These are phyloP conservation scores for Nestor notabilis DNA, from an alignment of 2,113 vertebrate genomes.

Conservation along the genomic window DNA sequence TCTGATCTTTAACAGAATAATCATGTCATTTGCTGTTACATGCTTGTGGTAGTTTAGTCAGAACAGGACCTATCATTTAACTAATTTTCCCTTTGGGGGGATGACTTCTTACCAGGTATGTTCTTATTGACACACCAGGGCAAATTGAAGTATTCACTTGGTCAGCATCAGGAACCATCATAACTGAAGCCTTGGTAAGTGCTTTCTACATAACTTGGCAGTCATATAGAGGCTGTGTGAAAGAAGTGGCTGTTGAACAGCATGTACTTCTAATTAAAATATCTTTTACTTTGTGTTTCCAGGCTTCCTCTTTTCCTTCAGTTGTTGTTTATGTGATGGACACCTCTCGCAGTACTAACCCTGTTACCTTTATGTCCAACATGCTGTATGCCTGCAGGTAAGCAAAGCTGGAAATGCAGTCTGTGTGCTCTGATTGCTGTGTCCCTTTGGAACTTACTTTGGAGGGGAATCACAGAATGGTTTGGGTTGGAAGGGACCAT, in stretches of 20 bases:
- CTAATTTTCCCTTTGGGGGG: not conserved
- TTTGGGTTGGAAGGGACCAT: not conserved
- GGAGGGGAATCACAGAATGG: not conserved
- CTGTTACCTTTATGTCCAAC: constrained; percentile 98
- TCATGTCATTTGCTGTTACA: not conserved
- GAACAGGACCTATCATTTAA: not conserved
- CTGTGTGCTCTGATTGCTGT: not conserved
- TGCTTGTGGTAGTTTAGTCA: not conserved
- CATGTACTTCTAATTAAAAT: not conserved
- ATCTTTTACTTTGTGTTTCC: not conserved
- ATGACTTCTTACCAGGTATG: constrained; percentile 79
- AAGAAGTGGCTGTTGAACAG: not conserved
- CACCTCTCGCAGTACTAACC: constrained; percentile 92
- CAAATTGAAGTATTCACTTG: constrained; percentile 99
- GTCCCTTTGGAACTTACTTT: not conserved
- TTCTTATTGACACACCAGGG: constrained; percentile 96
- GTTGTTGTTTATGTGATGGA: constrained; percentile 98
- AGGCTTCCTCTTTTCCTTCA: constrained; percentile 95
- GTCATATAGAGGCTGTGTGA: not conserved
- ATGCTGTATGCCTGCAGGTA: constrained; percentile 99
- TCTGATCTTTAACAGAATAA: not conserved
- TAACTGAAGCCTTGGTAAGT: constrained; percentile 92
- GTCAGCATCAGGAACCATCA: constrained; percentile 98
- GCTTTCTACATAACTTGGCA: not conserved
- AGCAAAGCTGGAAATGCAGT: not conserved